These are phyloP conservation scores for Cataglyphis livida DNA, from an alignment of 2,888 invertebrate species.

Conservation along the genomic window DNA sequence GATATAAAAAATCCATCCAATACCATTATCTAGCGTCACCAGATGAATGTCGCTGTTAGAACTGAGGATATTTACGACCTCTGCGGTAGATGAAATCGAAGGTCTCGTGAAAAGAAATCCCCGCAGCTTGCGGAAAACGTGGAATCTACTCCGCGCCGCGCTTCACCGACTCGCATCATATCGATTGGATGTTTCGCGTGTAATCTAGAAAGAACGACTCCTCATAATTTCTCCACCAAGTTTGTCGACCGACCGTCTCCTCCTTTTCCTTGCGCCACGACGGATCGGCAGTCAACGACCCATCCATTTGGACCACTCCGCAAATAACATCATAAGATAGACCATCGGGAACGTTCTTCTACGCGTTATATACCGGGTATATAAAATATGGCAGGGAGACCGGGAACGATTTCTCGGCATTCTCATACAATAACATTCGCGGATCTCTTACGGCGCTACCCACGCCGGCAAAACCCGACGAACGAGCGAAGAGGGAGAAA, in stretches of 20 bases:
- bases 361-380: conserved; percentile 72
- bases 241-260: conserved; percentile 40
- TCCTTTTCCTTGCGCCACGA: conserved; percentile 51
- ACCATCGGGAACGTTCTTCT: conserved; percentile 73
- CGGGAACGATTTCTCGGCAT: conserved; percentile 68
- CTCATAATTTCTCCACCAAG: conserved; percentile 60
- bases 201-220: conserved; percentile 53
- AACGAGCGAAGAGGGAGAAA: conserved; percentile 60
- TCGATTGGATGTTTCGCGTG: conserved; percentile 62
- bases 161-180: conserved; percentile 50
- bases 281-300: conserved; percentile 68
- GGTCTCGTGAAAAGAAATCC: conserved; percentile 13
- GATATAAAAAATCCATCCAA: conserved; percentile 50
- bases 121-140: background rate
- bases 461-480: conserved; percentile 43
- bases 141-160: conserved; percentile 20
- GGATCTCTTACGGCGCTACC: conserved; percentile 69
- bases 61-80: conserved; percentile 65
- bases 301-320: conserved; percentile 75
- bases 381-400: conserved; percentile 76
- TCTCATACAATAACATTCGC: conserved; percentile 79
- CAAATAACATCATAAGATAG: conserved; percentile 79
- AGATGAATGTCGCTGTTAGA: conserved; percentile 33
- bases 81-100: conserved; percentile 67
- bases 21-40: conserved; percentile 45